Conservation (phyloP, 2,797 vertebrate species). For the Phylloscopus collybita region DNA sequence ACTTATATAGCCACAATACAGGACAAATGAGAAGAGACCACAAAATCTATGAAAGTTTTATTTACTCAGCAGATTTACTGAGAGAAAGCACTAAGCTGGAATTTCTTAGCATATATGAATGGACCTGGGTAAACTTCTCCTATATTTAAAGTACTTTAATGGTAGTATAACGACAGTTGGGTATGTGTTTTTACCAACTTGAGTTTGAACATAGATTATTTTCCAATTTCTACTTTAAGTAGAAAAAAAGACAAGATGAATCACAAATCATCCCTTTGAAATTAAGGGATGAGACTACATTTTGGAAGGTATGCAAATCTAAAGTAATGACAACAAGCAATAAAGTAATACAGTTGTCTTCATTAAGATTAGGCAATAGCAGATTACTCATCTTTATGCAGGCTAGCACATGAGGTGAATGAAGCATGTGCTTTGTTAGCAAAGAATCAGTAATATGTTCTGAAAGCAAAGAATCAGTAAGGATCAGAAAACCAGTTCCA, state of each 20-base stretch:
- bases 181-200: not conserved
- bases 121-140: not conserved
- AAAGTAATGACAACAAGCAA: not conserved
- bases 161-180: not conserved
- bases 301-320: not conserved
- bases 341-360: not conserved
- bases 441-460: not conserved
- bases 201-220: not conserved
- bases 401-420: not conserved
- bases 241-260: not conserved
- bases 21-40: not conserved
- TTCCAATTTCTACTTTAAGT: not conserved
- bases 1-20: not conserved
- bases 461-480: not conserved
- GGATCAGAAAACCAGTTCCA: not conserved
- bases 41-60: not conserved
- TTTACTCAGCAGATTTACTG: not conserved
- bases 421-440: not conserved
- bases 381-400: slow-evolving; percentile 5
- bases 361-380: not conserved
- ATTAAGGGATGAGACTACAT: not conserved
- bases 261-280: not conserved
- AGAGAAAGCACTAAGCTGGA: not conserved
- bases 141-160: not conserved
- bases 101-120: not conserved